A percentile compares a stretch with the other conserved stretches of the same genome.
These are phyloP conservation scores for Phalloptychus januarius DNA, from an alignment of 2,797 vertebrate species.

Conservation along the genomic window DNA sequence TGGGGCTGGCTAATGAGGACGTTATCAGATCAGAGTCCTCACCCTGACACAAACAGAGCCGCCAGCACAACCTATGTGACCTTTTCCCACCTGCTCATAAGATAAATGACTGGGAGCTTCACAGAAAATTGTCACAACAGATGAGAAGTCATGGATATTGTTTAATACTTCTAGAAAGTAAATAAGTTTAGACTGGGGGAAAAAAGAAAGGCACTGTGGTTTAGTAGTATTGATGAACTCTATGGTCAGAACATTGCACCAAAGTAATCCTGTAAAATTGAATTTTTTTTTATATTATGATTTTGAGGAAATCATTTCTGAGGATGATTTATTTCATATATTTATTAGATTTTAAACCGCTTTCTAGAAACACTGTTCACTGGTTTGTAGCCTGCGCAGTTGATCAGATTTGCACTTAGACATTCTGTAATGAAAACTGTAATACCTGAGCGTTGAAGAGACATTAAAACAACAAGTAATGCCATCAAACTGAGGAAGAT, in stretches of 20 bases:
- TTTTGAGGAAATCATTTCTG: background rate
- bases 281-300: background rate
- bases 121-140: constrained; percentile 49
- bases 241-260: background rate
- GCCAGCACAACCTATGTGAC: constrained; percentile 55
- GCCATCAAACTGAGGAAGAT: too few species aligned
- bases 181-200: constrained; percentile 32
- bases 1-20: constrained; percentile 68
- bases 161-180: constrained; percentile 41
- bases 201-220: constrained; percentile 18
- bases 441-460: background rate
- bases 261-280: background rate
- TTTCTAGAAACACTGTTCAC: background rate
- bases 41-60: constrained; percentile 58
- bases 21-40: constrained; percentile 75
- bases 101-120: constrained; percentile 58
- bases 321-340: background rate
- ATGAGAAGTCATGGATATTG: constrained; percentile 39
- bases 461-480: background rate
- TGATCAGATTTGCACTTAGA: background rate
- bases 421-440: background rate
- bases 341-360: background rate
- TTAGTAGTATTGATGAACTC: constrained; percentile 21
- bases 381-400: background rate
- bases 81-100: constrained; percentile 68